Percentiles rank a stretch among this genome's conserved stretches.
These are phyloP conservation scores for Telmatochromis sp. DNA, from an alignment of 2,113 vertebrate species.

Conservation along the genomic window DNA sequence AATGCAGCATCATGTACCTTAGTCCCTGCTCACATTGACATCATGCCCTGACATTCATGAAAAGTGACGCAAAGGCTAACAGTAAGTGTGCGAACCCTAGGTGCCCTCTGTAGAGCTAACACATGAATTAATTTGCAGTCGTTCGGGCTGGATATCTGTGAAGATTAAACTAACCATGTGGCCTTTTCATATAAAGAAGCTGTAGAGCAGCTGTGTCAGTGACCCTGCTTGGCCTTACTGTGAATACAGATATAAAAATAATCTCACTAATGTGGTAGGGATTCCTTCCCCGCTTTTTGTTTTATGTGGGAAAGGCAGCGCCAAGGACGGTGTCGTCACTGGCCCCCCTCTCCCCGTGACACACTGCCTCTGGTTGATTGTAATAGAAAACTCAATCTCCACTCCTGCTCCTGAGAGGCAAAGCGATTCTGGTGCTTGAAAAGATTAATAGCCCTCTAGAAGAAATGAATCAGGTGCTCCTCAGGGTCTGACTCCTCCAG, in stretches of 20 bases:
- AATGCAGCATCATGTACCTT: neutral
- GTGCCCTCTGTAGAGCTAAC: neutral
- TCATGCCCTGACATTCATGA: neutral
- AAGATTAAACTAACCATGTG: neutral
- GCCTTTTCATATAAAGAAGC: neutral
- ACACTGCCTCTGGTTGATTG: conserved; percentile 40
- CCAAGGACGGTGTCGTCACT: conserved; percentile 42
- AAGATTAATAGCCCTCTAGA: conserved; percentile 74
- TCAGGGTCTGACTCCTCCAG: conserved; percentile 53
- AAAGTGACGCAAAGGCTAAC: neutral
- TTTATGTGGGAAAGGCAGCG: neutral
- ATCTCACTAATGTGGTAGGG: neutral
- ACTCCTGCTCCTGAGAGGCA: conserved; percentile 61
- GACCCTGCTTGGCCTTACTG: neutral
- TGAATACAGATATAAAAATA: neutral
- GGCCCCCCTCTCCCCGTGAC: neutral
- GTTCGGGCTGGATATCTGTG: neutral
- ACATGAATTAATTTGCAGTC: neutral
- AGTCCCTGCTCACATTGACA: neutral
- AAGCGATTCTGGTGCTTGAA: conserved; percentile 71
- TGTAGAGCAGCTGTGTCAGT: neutral
- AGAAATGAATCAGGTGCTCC: conserved; percentile 74
- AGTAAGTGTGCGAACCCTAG: neutral
- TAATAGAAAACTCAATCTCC: conserved; percentile 73
- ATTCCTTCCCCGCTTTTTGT: neutral